Evolutionary conservation across 1,140 invertebrate genomes (phyloP), one percentile per base, ranked within the genome.

Genomic region (Platyscapa corneri): DNA sequence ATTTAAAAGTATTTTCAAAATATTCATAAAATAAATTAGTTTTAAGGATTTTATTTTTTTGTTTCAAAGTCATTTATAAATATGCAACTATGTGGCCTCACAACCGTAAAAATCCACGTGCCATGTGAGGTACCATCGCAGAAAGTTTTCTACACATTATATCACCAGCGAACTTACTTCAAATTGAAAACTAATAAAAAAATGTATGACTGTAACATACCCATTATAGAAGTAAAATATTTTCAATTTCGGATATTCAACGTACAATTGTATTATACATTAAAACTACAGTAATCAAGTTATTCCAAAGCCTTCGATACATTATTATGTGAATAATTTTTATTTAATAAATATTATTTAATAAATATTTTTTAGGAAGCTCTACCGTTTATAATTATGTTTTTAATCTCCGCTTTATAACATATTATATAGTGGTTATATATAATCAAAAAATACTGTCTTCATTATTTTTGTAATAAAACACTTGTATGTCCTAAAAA

Each of bases 41-140:
- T 53, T 53, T 2, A 53, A 53, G 16, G 2, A 18, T 53, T 53
- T 53, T 3, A 53, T 7, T 53, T 53, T 12, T 14, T 12, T 53
- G 18, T n/a, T n/a, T 16, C 18, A 16, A 53, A 14, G 18, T 53
- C 7, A 56, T 56, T 56, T 86, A 30, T 65, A 67, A 87, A 46
- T 65, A 70, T 78, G 46, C 81, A 86, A 49, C 72, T 82, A 82
- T 86, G 88, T 92, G 87, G 90, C 90, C 92, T 93, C 92, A 90
- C 92, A 92, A 90, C 89, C 87, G 90, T 88, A 88, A 89, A 89
- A 79, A 87, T 89, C 86, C 86, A 87, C 86, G 85, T 88, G 89
- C 87, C 86, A 88, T 90, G 89, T 88, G 88, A 89, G 88, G 86
- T 86, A 85, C 81, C 65, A 83, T 86, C 75, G 65, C 75, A 86